Percentiles rank a stretch among this genome's conserved stretches.
These are phyloP conservation scores for Ormyrus rosae DNA, from an alignment of 2,888 invertebrate genomes.

Conservation along the genomic window DNA sequence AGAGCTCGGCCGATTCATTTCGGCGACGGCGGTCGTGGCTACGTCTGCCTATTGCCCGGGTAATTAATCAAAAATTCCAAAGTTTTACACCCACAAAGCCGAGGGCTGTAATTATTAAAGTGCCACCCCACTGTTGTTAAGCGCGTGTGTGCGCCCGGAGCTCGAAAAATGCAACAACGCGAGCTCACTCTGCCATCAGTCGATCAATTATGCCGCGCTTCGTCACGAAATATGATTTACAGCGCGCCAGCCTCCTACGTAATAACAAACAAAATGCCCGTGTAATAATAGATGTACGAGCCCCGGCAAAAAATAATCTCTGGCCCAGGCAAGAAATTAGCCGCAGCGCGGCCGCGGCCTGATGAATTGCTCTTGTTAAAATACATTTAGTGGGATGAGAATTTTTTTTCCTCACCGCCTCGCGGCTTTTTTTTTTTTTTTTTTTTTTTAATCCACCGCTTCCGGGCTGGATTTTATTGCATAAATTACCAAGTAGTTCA, in stretches of 20 bases:
- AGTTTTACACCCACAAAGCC: constrained; percentile 16
- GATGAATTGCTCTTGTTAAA: constrained; percentile 32
- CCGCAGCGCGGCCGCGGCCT: background rate
- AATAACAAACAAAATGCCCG: constrained; percentile 14
- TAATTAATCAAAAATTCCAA: constrained; percentile 43
- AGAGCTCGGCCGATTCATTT: constrained; percentile 22
- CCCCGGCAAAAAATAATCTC: constrained; percentile 8
- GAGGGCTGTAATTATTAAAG: constrained; percentile 29
- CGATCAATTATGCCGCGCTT: constrained; percentile 40
- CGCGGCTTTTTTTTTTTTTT: background rate
- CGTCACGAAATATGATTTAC: constrained; percentile 36
- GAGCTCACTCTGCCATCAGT: background rate
- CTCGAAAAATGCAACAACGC: background rate
- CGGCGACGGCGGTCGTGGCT: background rate
- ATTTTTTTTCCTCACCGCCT: background rate
- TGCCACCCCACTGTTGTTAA: background rate
- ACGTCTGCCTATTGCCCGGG: background rate
- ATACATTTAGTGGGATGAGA: constrained; percentile 32
- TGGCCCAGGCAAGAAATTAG: constrained; percentile 17
- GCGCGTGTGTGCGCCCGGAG: background rate
- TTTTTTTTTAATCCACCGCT: background rate
- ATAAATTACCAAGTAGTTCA: constrained; percentile 18
- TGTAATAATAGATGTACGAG: constrained; percentile 14
- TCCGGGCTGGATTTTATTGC: background rate
- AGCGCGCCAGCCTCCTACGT: background rate